These are phyloP conservation scores for Porites rus DNA, from an alignment of 92 coral and sea anemone genomes.

Conservation along the genomic window DNA sequence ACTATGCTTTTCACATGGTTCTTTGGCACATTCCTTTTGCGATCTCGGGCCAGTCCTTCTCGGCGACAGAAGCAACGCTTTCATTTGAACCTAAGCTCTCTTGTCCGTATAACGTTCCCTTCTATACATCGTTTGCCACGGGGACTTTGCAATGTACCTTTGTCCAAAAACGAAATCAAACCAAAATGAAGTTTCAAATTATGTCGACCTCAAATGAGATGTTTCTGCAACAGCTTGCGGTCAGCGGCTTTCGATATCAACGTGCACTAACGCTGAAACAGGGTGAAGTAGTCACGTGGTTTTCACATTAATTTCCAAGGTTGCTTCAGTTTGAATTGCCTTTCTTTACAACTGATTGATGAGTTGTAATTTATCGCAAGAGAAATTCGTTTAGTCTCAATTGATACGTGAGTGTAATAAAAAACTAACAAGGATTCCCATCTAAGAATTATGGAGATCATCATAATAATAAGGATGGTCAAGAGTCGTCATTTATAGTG, in stretches of 20 bases:
- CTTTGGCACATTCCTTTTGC: constrained; percentile 55
- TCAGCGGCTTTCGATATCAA: constrained; percentile 32
- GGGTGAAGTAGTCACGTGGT: constrained; percentile 29
- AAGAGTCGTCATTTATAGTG: background rate
- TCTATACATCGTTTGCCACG: constrained; percentile 39
- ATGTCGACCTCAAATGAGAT: constrained; percentile 34
- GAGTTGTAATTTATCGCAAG: background rate
- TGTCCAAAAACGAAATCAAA: background rate
- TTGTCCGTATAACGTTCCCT: constrained; percentile 40
- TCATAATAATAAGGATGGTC: background rate
- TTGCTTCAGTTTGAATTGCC: background rate
- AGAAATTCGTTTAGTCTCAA: too few relatives aligned
- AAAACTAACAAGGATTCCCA: background rate
- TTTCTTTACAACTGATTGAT: background rate
- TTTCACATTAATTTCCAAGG: background rate
- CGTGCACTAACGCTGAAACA: constrained; percentile 18
- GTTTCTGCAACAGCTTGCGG: constrained; percentile 26
- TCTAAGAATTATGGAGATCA: background rate
- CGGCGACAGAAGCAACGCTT: constrained; percentile 50
- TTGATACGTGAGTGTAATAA: background rate
- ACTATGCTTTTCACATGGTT: constrained; percentile 56
- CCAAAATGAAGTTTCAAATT: constrained; percentile 32
- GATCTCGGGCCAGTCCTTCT: constrained; percentile 43
- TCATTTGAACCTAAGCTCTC: constrained; percentile 39
- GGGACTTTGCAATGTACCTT: constrained; percentile 27